Conservation (phyloP, 2,113 vertebrate species). For the Pomatostomus ruficeps region DNA sequence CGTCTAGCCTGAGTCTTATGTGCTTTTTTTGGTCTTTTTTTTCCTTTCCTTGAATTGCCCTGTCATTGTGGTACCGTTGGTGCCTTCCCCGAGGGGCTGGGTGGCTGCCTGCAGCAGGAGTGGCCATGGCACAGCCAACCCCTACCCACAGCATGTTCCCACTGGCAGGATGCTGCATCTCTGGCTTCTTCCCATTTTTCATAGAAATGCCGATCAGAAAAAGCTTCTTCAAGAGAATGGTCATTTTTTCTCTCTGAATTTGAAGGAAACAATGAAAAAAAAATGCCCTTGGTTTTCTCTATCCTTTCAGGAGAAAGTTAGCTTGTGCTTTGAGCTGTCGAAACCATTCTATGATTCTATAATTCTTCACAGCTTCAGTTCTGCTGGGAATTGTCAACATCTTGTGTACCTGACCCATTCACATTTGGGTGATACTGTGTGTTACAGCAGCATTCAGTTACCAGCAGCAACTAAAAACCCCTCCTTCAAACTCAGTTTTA, state of each 20-base stretch:
- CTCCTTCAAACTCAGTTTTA: not conserved
- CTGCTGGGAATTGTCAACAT: not conserved
- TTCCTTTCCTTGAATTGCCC: rapidly evolving
- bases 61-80: not conserved
- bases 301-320: not conserved
- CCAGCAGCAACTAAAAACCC: not conserved
- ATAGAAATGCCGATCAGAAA: not conserved
- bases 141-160: not conserved
- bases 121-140: not conserved
- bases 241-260: not conserved
- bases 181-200: not conserved
- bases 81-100: not conserved
- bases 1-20: not conserved
- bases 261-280: not conserved
- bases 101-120: not conserved
- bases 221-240: not conserved
- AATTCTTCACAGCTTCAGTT: not conserved
- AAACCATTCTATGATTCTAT: not conserved
- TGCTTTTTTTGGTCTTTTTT: not conserved
- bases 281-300: not conserved
- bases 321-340: not conserved
- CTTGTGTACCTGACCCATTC: not conserved
- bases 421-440: not conserved
- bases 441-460: not conserved
- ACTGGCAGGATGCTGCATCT: not conserved